Evolutionary conservation across 2,888 invertebrate genomes (phyloP).

Genomic region (Drosophila ezoana): DNA sequence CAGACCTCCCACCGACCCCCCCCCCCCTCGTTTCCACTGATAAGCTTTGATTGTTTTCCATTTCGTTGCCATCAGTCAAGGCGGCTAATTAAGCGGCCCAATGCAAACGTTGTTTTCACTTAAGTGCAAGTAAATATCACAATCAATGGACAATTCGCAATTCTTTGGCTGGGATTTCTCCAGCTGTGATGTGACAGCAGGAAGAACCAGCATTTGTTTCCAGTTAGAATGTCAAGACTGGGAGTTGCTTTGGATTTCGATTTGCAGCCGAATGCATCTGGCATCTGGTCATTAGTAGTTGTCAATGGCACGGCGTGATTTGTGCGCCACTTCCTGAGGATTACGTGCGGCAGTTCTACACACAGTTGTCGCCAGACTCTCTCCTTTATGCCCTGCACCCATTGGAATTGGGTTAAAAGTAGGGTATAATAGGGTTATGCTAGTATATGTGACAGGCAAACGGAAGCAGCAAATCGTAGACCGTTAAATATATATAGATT

Average conservation of each 20-base stretch:
- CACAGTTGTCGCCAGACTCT: background rate
- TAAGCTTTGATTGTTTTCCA: conserved; percentile 72
- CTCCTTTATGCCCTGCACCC: background rate
- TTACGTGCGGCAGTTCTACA: conserved; percentile 2
- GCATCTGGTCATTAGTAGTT: conserved; percentile 73
- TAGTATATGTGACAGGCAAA: no score
- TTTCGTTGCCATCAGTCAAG: conserved; percentile 70
- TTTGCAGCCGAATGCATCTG: conserved; percentile 21
- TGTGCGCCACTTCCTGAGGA: conserved; percentile 65
- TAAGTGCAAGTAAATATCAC: conserved; percentile 76
- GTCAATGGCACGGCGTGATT: conserved; percentile 67
- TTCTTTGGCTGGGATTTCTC: background rate
- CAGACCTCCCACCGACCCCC: background rate
- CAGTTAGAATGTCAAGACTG: conserved; percentile 59
- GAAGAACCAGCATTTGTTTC: conserved; percentile 63
- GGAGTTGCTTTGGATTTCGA: background rate
- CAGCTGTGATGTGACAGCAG: conserved; percentile 44
- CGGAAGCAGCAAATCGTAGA: no score
- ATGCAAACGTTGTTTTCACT: conserved; percentile 70
- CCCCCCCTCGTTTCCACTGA: conserved; percentile 25
- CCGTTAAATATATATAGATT: no score
- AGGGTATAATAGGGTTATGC: background rate
- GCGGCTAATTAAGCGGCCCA: conserved; percentile 56
- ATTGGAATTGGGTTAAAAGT: background rate
- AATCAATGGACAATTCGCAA: conserved; percentile 30